Evolutionary conservation across 2,888 invertebrate genomes (phyloP).

Genomic region (Pammene aurita): DNA sequence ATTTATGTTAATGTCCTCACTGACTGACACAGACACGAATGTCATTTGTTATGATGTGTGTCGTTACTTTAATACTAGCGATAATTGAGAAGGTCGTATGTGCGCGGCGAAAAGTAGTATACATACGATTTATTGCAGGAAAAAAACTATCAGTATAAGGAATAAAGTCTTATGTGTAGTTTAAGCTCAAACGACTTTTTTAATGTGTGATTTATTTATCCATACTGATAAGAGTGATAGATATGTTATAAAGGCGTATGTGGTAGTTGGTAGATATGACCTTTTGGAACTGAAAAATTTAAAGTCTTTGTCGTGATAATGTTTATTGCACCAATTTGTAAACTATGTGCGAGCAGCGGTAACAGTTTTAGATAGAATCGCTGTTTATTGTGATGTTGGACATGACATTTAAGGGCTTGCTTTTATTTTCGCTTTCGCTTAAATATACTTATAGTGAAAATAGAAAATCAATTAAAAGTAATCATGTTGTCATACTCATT

Average conservation of each 20-base stretch:
- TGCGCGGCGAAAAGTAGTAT: neutral
- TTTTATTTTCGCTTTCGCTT: constrained; percentile 1
- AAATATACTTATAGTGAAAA: no score
- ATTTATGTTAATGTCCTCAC: constrained; percentile 54
- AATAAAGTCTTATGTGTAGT: constrained; percentile 11
- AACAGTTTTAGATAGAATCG: constrained; percentile 34
- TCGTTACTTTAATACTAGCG: constrained; percentile 58
- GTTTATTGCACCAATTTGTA: constrained; percentile 48
- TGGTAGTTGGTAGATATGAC: neutral
- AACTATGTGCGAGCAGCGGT: constrained; percentile 34
- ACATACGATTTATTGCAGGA: constrained; percentile 9
- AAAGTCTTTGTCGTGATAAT: constrained; percentile 50
- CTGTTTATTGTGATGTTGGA: constrained; percentile 23
- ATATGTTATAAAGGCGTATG: neutral
- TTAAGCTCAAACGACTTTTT: neutral
- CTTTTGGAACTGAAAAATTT: constrained; percentile 31
- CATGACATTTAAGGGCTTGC: constrained; percentile 21
- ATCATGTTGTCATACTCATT: no score
- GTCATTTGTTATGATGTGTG: constrained; percentile 60
- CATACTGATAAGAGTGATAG: neutral
- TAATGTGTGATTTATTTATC: neutral
- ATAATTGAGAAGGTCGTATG: constrained; percentile 23
- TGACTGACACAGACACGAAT: constrained; percentile 60
- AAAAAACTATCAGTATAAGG: neutral
- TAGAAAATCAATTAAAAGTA: no score